Base-by-base conservation (phyloP, 35 echinoderm and acorn worm genomes). In the Ophioderma brevispina region DNA sequence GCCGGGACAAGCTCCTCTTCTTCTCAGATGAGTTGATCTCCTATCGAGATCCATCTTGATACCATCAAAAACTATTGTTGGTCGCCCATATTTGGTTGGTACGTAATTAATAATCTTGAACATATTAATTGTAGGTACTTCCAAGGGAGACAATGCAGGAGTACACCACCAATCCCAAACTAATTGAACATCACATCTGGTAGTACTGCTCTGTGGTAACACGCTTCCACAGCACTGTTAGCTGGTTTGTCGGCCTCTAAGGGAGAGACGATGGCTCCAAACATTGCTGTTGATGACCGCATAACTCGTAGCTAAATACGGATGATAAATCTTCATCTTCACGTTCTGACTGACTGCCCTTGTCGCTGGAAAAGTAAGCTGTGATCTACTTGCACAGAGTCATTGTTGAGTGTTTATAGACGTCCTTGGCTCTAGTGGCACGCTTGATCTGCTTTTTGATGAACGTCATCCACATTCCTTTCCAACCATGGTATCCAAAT, bases 231-330 rank as follows among this genome's bases (percentile, higher is more conserved):
- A 93, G 14, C 14, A 80, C 90, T 86, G 81, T 87, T n/a, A 56
- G 31, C 52, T 86, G 90, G 40, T 89, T 96, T 92, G 64, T 96
- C 78, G 13, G 76, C 78, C 77, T 36, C 19, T 36, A 52, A 35
- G 17, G 78, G 64, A 90, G 21, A 64, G 31, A n/a, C 36, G 64
- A 79, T 30, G 39, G 28, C 33, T 93, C n/a, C 87, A 88, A 97
- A 97, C 64, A 91, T 55, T 87, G 95, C 95, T 82, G 91, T 87
- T 87, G 95, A 42, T 97, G 86, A 75, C 82, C 94, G 39, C 95
- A 97, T 37, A 94, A 55, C 55, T 97, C 95, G 79, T 91, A 91
- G 19, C 81, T 83, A 80, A 97, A 97, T 15, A 87, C 81, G 2
- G 35, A 75, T 42, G 21, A 4, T 23, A 89, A 70, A 78, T 85